Conservation (phyloP, 2,888 invertebrate species). For the Phaedon cochleariae region DNA sequence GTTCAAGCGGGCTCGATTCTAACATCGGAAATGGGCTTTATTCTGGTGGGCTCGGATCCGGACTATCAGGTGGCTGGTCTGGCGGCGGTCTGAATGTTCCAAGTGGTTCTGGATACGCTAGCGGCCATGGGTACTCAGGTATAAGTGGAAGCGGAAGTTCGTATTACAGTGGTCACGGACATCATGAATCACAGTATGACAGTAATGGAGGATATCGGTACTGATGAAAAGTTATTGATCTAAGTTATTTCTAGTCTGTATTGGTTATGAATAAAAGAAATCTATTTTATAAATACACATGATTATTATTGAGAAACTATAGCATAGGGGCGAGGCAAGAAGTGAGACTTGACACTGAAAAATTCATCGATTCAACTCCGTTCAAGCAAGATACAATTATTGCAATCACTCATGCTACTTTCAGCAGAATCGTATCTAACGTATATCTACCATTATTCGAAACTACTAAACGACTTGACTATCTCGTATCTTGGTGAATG, state of each 20-base stretch:
- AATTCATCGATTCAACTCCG: too few species aligned
- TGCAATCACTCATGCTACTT: too few species aligned
- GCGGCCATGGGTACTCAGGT: slow-evolving; percentile 27
- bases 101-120: slow-evolving; percentile 19
- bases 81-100: background rate
- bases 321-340: too few species aligned
- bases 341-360: too few species aligned
- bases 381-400: too few species aligned
- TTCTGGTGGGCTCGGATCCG: slow-evolving; percentile 2
- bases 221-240: slow-evolving; percentile 24
- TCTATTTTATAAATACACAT: too few species aligned
- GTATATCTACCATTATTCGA: too few species aligned
- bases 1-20: background rate
- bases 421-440: too few species aligned
- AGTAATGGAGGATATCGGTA: slow-evolving; percentile 51
- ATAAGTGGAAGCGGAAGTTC: slow-evolving; percentile 27
- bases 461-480: too few species aligned
- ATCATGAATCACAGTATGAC: too few species aligned
- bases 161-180: background rate
- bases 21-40: slow-evolving; percentile 11
- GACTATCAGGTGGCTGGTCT: slow-evolving; percentile 15
- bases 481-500: too few species aligned
- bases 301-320: too few species aligned
- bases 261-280: slow-evolving; percentile 13
- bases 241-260: slow-evolving; percentile 31